Percentiles rank a stretch among this genome's conserved stretches.
Conservation (phyloP, 2,113 vertebrate species). For the Toxotes chatareus region DNA sequence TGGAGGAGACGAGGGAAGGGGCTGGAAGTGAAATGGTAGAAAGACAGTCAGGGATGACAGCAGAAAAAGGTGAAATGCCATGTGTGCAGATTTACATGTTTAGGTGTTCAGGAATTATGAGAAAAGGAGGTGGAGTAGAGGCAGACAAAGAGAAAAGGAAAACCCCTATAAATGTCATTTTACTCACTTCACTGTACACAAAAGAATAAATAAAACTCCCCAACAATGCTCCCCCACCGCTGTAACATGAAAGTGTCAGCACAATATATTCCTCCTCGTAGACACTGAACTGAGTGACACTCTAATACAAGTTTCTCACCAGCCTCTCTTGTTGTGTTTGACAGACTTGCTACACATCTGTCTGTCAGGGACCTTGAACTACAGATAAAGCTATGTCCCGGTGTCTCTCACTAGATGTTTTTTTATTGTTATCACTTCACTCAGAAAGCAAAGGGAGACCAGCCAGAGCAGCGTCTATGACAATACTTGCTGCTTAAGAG, state of each 20-base stretch:
- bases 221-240: background rate
- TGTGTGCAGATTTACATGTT: background rate
- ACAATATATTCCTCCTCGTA: conserved; percentile 1
- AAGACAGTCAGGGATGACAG: background rate
- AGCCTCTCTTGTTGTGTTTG: conserved; percentile 30
- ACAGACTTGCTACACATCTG: conserved; percentile 33
- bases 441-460: background rate
- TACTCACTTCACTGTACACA: background rate
- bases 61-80: background rate
- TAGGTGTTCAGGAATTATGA: background rate
- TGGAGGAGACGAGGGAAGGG: conserved; percentile 59
- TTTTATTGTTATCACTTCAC: conserved; percentile 17
- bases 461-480: background rate
- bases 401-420: conserved; percentile 5
- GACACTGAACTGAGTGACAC: conserved; percentile 35
- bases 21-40: conserved; percentile 71
- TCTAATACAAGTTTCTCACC: conserved; percentile 21
- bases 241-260: conserved; percentile 1
- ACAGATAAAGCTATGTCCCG: background rate
- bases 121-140: background rate
- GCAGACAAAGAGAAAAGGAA: background rate
- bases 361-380: conserved; percentile 14
- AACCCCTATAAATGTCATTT: background rate
- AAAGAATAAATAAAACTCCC: background rate
- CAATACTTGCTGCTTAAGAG: background rate